These are phyloP conservation scores for Pachyrhynchus sulphureomaculatus DNA, from an alignment of 1,140 invertebrate species.

Conservation along the genomic window DNA sequence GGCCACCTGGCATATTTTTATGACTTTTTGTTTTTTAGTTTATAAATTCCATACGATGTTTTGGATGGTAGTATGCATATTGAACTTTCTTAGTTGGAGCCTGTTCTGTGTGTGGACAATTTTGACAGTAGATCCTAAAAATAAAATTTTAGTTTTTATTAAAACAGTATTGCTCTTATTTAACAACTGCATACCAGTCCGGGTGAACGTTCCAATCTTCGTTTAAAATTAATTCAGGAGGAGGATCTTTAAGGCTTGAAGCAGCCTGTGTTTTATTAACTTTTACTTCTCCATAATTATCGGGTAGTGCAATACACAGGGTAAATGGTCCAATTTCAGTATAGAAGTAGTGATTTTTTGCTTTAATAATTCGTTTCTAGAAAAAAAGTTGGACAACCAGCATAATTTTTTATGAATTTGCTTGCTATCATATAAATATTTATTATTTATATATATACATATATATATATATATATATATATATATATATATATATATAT, in stretches of 20 bases:
- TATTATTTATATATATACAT: too few relatives aligned
- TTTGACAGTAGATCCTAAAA: slow-evolving; percentile 42
- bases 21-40: too few relatives aligned
- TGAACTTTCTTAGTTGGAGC: slow-evolving; percentile 15
- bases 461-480: too few relatives aligned
- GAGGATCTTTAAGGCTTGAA: slow-evolving; percentile 46
- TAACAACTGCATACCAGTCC: slow-evolving; percentile 62
- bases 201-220: slow-evolving; percentile 86
- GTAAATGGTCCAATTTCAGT: slow-evolving; percentile 81
- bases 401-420: too few relatives aligned
- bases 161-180: neutral
- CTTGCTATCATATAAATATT: too few relatives aligned
- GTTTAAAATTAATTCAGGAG: slow-evolving; percentile 51
- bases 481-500: too few relatives aligned
- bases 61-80: slow-evolving; percentile 23
- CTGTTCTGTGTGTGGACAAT: slow-evolving; percentile 22
- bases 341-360: slow-evolving; percentile 80
- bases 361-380: slow-evolving; percentile 79
- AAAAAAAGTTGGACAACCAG: neutral
- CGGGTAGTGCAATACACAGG: slow-evolving; percentile 79
- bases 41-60: slow-evolving; percentile 21
- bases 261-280: slow-evolving; percentile 52
- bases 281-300: slow-evolving; percentile 65
- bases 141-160: neutral
- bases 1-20: too few relatives aligned